Evolutionary conservation across 2,113 vertebrate genomes (phyloP), one percentile per base, ranked within the genome.

Genomic region (Myotis yumanensis): DNA sequence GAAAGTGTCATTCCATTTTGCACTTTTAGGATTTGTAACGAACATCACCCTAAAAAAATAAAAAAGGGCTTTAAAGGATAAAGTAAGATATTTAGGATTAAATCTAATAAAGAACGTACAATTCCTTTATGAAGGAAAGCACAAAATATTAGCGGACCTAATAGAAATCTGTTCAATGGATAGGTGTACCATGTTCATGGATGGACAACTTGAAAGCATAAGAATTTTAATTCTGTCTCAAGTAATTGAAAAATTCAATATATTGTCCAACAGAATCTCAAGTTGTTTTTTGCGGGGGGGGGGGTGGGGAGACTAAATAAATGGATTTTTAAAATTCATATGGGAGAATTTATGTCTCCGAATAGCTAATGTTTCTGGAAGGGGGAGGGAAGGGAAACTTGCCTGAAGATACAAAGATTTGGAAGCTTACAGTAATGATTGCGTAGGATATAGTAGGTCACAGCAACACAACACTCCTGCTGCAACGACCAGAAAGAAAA

Each of bases 11-110:
- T 66, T 66, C 43, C 32, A 64, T 62, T 73, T 54, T 75, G 48
- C 88, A 40, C 25, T 69, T 90, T 91, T 68, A 32, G 87, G 84
- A 76, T 80, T n/a, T 88, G 23, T 91, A 73, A 59, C 23, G 75
- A 85, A 35, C 30, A 35, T 69, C 71, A 64, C 37, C 35, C 40
- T 82, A 51, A 88, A 79, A 88, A 71, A 46, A 46, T 46, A 46
- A 46, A 82, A 80, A 69, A 71, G 22, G 94, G 57, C 35, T 79
- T 43, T 84, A 90, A 76, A 84, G 88, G 35, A 66, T 68, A 43
- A 87, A 35, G 57, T 72, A 85, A 82, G 59, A 5, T 82, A 51
- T 12, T 72, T 83, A 72, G 62, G 20, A 23, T 40, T 51, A 91
- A 79, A 64, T 80, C 40, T 51, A 64, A 80, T n/a, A 73, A 89